Evolutionary conservation across 2,888 invertebrate species (phyloP), one percentile per base, ranked within the genome.

Genomic region (Saturnia japonica): DNA sequence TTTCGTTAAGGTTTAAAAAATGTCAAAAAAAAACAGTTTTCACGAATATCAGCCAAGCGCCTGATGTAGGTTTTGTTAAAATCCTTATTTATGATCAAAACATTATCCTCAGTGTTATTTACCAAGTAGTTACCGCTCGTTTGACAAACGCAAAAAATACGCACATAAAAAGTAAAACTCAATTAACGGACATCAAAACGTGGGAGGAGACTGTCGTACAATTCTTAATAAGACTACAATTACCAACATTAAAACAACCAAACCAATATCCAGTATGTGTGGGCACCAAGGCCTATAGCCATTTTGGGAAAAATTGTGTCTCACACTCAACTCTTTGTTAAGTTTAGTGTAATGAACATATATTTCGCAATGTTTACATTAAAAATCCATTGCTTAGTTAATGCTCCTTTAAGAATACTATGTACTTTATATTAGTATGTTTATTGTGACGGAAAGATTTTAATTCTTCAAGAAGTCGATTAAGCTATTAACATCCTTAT

Each of bases 241-340:
- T 93, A 91, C 89, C 86, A 81, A 85, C 86, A 89, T 91, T 91
- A 90, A 91, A 88, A 89, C 86, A 85, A 83, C 88, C 88, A 87
- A 91, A 83, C 88, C 88, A 86, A 91, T 90, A 89, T 83, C 77
- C 82, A 78, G 78, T 76, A 70, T 77, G 87, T 85, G 92, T 92
- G 90, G 91, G 91, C 82, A 79, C 79, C 92, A 91, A 93, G 93
- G 93, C 79, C 82, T 78, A 79, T 75, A 76, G 72, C 93, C 91
- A 81, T 92, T 83, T 93, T 88, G 83, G 90, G 91, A 71, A 82
- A 88, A 88, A 89, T 87, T 90, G 88, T 85, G 77, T 82, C 87
- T 85, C 83, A 82, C 83, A 80, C 79, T 81, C 79, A 81, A 68
- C 68, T 71, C 71, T 68, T 71, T 71, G 71, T 71, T 71, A 60